Conservation (phyloP, 64 coral and sea anemone genomes). For the Astreopora myriophthalma region DNA sequence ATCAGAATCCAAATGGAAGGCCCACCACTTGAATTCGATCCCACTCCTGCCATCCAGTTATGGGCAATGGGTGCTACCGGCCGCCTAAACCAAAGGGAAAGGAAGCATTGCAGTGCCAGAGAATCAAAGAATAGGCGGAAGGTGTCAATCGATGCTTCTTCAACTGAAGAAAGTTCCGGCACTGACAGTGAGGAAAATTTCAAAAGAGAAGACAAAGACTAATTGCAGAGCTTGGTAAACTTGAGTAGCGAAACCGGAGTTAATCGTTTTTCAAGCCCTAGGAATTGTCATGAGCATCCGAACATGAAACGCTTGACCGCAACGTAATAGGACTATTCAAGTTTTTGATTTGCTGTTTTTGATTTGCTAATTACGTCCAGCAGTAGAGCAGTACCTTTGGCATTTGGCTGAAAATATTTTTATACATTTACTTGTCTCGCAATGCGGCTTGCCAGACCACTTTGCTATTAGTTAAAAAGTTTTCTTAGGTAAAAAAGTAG, state of each 20-base stretch:
- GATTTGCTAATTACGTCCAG: slow-evolving; percentile 34
- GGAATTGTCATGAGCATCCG: slow-evolving; percentile 47
- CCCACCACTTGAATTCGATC: slow-evolving; percentile 33
- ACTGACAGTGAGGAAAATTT: neutral
- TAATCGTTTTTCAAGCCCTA: slow-evolving; percentile 37
- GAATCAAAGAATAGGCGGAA: neutral
- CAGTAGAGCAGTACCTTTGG: slow-evolving; percentile 49
- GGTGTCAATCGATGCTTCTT: neutral
- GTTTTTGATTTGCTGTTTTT: slow-evolving; percentile 58
- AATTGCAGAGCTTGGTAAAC: neutral
- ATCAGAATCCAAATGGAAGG: slow-evolving; percentile 46
- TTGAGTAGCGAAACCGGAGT: neutral
- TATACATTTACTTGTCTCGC: slow-evolving; percentile 41
- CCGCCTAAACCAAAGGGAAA: slow-evolving; percentile 22
- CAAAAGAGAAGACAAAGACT: slow-evolving; percentile 24
- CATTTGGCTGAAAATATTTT: slow-evolving; percentile 56
- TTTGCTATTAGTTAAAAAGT: slow-evolving; percentile 60
- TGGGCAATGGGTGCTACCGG: slow-evolving; percentile 23
- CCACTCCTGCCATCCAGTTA: slow-evolving; percentile 39
- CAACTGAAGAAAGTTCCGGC: neutral
- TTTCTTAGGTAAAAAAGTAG: slow-evolving; percentile 49
- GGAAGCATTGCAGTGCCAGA: neutral
- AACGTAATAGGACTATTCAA: slow-evolving; percentile 23
- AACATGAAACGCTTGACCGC: slow-evolving; percentile 56
- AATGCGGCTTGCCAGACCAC: slow-evolving; percentile 48